Evolutionary conservation across 2,113 vertebrate species (phyloP), one percentile per base, ranked within the genome.

Genomic region (Glaucomys volans): DNA sequence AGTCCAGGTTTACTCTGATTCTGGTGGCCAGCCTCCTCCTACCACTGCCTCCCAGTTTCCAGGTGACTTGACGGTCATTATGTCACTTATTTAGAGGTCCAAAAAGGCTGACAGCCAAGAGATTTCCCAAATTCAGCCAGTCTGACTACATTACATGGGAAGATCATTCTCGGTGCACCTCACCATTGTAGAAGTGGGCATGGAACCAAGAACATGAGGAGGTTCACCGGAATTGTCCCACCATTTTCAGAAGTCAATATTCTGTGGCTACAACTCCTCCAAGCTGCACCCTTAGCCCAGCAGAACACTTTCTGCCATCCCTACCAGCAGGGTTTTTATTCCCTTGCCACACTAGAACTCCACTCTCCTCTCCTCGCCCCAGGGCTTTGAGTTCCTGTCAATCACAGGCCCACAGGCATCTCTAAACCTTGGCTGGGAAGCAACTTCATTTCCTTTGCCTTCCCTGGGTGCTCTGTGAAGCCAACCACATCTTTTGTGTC

Each of bases 141-240:
- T 62, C 0, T 59, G 42, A 30, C 18, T 4, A 1, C 8, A 30
- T 47, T 10, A 81, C 4, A 54, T 32, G 17, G 28, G 16, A 6
- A 76, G 74, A 22, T 71, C 12, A 11, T 35, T 72, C 24, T 64
- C 42, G 24, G 24, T 2, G 32, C 1, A 89, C 24, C 30, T 57
- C 2, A 8, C 4, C 44, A 3, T 42, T 4, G 16, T 50, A 64
- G 71, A 79, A 83, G 66, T 24, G 40, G 75, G 16, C 76, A 8
- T 4, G 3, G 22, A 14, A 54, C 17, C 5, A 44, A 67, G 32
- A 57, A 20, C 1, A 30, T 8, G 0, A 35, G 84, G 52, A 81
- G 24, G 22, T 12, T 42, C 26, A 2, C 8, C 14, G 47, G 82
- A 62, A 66, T n/a, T 0, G 0, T 5, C 11, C 26, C 18, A 30